Percentiles rank a stretch among this genome's conserved stretches.
Evolutionary conservation across 2,888 invertebrate species (phyloP).

Genomic region (Zele albiditarsus): DNA sequence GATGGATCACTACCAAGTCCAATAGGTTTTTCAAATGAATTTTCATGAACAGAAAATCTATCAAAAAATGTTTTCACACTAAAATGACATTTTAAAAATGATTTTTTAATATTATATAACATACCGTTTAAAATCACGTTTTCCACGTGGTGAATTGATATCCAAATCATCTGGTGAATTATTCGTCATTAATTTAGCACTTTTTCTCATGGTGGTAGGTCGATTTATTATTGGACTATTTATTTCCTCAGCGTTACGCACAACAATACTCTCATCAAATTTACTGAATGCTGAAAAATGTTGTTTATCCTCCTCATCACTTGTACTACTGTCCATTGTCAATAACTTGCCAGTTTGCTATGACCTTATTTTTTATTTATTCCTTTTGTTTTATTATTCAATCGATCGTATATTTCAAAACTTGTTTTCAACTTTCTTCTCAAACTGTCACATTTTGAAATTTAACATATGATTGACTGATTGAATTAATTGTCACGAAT

Average conservation of each 20-base stretch:
- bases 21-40: slow-evolving; percentile 54
- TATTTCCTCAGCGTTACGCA: slow-evolving; percentile 76
- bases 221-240: slow-evolving; percentile 72
- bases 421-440: not conserved
- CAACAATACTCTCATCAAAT: slow-evolving; percentile 77
- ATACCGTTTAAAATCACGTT: slow-evolving; percentile 54
- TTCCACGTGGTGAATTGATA: slow-evolving; percentile 56
- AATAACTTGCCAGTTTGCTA: slow-evolving; percentile 8
- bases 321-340: slow-evolving; percentile 52
- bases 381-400: not conserved
- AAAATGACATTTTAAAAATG: not conserved
- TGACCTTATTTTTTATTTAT: slow-evolving; percentile 20
- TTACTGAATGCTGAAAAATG: slow-evolving; percentile 64
- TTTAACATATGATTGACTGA: slow-evolving; percentile 13
- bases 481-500: not conserved
- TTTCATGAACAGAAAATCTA: slow-evolving; percentile 53
- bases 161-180: slow-evolving; percentile 44
- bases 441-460: not conserved
- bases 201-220: slow-evolving; percentile 50
- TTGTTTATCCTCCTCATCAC: slow-evolving; percentile 60
- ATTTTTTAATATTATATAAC: not conserved
- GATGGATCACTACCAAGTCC: slow-evolving; percentile 64
- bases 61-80: slow-evolving; percentile 4
- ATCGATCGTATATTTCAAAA: not conserved
- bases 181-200: slow-evolving; percentile 40